Percentiles rank a stretch among this genome's conserved stretches.
Conservation (phyloP, 2,113 vertebrate species). For the Nibea albiflora region DNA sequence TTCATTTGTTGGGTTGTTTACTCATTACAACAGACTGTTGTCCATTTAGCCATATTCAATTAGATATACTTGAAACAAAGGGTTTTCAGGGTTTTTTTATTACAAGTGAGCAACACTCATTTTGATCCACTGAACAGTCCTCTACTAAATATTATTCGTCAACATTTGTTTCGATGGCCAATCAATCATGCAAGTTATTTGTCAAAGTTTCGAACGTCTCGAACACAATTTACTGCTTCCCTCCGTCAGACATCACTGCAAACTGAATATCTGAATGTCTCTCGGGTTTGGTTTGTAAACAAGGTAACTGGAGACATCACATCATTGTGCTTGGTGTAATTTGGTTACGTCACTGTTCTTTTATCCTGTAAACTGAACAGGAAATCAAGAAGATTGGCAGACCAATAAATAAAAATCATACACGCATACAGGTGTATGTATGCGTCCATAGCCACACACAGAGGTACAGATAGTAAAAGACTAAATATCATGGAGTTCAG, state of each 20-base stretch:
- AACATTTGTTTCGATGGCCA: background rate
- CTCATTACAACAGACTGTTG: background rate
- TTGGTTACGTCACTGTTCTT: background rate
- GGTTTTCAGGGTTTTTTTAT: background rate
- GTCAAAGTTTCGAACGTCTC: background rate
- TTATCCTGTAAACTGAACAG: background rate
- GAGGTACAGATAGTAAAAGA: background rate
- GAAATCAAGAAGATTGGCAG: background rate
- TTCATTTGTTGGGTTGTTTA: background rate
- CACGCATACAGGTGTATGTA: background rate
- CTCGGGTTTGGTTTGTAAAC: slow-evolving; percentile 7
- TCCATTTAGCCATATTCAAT: background rate
- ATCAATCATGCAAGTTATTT: background rate
- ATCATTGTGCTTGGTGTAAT: background rate
- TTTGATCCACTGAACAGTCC: background rate
- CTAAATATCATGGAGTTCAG: background rate
- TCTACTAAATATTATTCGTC: background rate
- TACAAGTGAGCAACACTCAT: background rate
- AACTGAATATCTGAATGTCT: slow-evolving; percentile 12
- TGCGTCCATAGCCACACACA: background rate
- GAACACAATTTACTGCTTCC: background rate
- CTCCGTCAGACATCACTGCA: background rate
- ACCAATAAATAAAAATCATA: background rate
- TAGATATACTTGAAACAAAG: background rate
- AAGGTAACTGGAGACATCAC: background rate